Base-by-base conservation (phyloP, 2,888 invertebrate species). In the Tridacna crocea region DNA sequence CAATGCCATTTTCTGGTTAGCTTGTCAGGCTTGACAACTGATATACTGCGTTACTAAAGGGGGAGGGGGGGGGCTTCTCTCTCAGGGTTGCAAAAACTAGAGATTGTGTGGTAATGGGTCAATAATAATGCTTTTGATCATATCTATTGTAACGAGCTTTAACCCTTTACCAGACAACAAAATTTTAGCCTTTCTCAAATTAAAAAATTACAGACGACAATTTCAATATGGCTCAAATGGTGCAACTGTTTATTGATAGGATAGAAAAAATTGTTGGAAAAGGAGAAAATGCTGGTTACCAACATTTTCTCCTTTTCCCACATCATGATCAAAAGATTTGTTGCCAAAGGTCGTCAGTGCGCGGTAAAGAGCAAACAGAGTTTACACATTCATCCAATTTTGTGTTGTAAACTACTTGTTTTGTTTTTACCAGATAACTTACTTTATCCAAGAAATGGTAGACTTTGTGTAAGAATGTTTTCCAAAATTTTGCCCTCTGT, bases 381-480 rank as follows among this genome's bases (percentile, higher is more conserved):
- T n/a, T n/a, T n/a, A n/a, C n/a, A n/a, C n/a, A n/a, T n/a, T n/a
- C n/a, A n/a, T n/a, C n/a, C n/a, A n/a, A n/a, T n/a, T n/a, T n/a
- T n/a, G n/a, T n/a, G n/a, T n/a, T n/a, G n/a, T n/a, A n/a, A n/a
- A n/a, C 8, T 4, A 4, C 3, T 2, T 36, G 36, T 8, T 36
- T 36, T 36, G 36, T 36, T 36, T 4, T 36, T 36, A 36, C 36
- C 36, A 36, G 36, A 36, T 36, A 36, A 36, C 58, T 61, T 2
- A 97, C 96, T 93, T 97, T 96, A 90, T 98, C 97, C 77, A 98
- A 94, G 65, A 97, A 95, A 90, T 98, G 97, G 90, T 97, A 97
- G 65, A 96, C 96, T 90, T 97, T 96, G 92, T 97, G 97, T 19
- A 97, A 94, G 94, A 98, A 96, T 0, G 97, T 96, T 91, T 96